A percentile compares a stretch with the other conserved stretches of the same genome.
Conservation (phyloP, 2,113 vertebrate genomes). For the Antennarius striatus region DNA sequence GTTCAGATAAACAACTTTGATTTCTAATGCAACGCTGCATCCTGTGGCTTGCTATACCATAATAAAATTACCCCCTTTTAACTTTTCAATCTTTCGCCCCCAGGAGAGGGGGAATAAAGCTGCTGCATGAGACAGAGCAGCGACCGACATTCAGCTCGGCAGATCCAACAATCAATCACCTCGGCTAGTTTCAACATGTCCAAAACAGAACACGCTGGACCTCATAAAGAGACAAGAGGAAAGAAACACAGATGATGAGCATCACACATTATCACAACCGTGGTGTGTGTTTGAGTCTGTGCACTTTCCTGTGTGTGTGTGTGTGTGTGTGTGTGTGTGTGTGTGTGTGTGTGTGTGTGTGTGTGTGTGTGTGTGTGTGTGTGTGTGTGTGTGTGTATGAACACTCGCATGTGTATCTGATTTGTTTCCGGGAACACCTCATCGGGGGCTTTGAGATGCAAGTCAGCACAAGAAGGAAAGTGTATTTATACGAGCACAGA, state of each 20-base stretch:
- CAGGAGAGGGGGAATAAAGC: slow-evolving; percentile 48
- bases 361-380: not conserved
- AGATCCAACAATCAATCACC: slow-evolving; percentile 75
- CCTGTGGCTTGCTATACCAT: slow-evolving; percentile 69
- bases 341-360: not conserved
- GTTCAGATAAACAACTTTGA: slow-evolving; percentile 77
- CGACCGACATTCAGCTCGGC: slow-evolving; percentile 59
- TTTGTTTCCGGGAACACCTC: slow-evolving; percentile 77
- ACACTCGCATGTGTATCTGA: slow-evolving; percentile 47
- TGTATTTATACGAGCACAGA: slow-evolving; percentile 71
- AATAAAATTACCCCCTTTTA: slow-evolving; percentile 79
- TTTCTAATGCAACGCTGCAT: slow-evolving; percentile 73
- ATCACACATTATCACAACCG: slow-evolving; percentile 36
- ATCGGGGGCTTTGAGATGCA: slow-evolving; percentile 75
- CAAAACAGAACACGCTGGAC: slow-evolving; percentile 58
- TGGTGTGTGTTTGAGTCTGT: not conserved
- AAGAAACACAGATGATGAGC: slow-evolving; percentile 40
- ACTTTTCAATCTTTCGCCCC: slow-evolving; percentile 69
- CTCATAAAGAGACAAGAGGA: slow-evolving; percentile 24
- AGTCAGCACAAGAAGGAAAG: slow-evolving; percentile 82
- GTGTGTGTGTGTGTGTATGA: slow-evolving; percentile 17
- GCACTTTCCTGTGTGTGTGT: no score
- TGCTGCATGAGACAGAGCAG: slow-evolving; percentile 67
- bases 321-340: slow-evolving; percentile 16
- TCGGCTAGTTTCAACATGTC: slow-evolving; percentile 72